Conservation (phyloP, 2,797 vertebrate species). For the Gymnodraco acuticeps region DNA sequence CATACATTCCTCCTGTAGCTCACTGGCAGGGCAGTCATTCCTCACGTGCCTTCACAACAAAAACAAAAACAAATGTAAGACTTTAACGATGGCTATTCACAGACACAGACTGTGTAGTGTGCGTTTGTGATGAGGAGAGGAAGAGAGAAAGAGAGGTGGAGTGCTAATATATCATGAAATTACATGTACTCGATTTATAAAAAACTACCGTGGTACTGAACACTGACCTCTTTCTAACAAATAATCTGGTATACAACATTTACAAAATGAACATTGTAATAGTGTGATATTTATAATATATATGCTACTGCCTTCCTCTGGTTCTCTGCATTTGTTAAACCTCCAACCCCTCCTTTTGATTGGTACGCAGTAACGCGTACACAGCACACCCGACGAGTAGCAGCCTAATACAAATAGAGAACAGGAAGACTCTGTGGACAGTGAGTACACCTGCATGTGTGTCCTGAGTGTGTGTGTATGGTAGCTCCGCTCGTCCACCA, state of each 20-base stretch:
- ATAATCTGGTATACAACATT: constrained; percentile 86
- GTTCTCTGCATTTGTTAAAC: constrained; percentile 72
- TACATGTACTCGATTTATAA: constrained; percentile 82
- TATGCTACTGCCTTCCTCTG: constrained; percentile 84
- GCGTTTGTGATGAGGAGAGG: constrained; percentile 60
- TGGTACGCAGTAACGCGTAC: constrained; percentile 68
- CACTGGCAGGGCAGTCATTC: constrained; percentile 60
- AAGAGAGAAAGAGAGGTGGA: constrained; percentile 42
- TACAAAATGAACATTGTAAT: constrained; percentile 84
- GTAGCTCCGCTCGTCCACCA: constrained; percentile 77
- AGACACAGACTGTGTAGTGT: constrained; percentile 69
- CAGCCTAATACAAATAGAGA: constrained; percentile 81
- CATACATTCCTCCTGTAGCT: constrained; percentile 78
- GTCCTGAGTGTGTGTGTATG: constrained; percentile 78
- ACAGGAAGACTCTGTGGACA: constrained; percentile 86
- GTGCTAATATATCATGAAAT: constrained; percentile 81
- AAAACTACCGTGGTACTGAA: constrained; percentile 85
- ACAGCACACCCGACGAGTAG: constrained; percentile 70
- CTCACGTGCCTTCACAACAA: constrained; percentile 50
- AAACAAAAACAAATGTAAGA: constrained; percentile 66
- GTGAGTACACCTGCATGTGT: constrained; percentile 83
- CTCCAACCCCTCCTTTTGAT: constrained; percentile 55
- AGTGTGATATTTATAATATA: constrained; percentile 81
- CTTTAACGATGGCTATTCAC: constrained; percentile 67
- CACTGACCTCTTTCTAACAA: constrained; percentile 84